Base-by-base conservation (phyloP, 2,113 vertebrate genomes). In the Dendropsophus ebraccatus region DNA sequence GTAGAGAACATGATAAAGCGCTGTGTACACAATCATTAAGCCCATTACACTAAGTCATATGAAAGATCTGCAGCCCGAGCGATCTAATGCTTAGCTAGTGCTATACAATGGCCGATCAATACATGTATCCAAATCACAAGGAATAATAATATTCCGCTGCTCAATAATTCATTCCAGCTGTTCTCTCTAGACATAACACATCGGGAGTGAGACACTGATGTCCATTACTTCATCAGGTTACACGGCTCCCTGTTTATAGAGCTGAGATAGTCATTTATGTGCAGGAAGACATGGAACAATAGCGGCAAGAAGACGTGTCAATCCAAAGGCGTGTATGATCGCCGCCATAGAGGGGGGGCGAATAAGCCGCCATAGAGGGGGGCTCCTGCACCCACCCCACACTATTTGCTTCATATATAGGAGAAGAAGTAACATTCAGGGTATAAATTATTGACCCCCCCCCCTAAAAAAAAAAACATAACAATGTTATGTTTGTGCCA, bases 31-130 rank as follows among this genome's bases (percentile, higher is more conserved):
- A 49, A 77, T 77, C 35, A 77, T 62, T 30, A 76, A 41, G 11
- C 56, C 47, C 19, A 65, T 50, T 45, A 35, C 23, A 69, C n/a
- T 67, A 37, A 52, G 47, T 10, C 54, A 52, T 49, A 28, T 1
- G 19, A 25, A 35, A n/a, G 41, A 77, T 58, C 21, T 77, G 83
- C 83, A 12, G 74, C 52, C 45, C 25, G 30, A 78, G 74, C 83
- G 54, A 78, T 69, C 35, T 69, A 52, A 60, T 62, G 7, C 5
- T 32, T 47, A 50, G 41, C 56, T 16, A 67, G 16, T 78, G 23
- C 50, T 19, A n/a, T 78, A 62, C 58, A 32, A 32, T 84, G 56
- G 32, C n/a, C 49, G 37, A 78, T 85, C 83, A 41, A 85, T 85
- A 69, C 60, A 25, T 50, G 45, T 69, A 37, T 85, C 58, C 74